Percentiles rank a stretch among this genome's conserved stretches.
These are phyloP conservation scores for Premnoplex brunnescens DNA, from an alignment of 2,797 vertebrate genomes.

Conservation along the genomic window DNA sequence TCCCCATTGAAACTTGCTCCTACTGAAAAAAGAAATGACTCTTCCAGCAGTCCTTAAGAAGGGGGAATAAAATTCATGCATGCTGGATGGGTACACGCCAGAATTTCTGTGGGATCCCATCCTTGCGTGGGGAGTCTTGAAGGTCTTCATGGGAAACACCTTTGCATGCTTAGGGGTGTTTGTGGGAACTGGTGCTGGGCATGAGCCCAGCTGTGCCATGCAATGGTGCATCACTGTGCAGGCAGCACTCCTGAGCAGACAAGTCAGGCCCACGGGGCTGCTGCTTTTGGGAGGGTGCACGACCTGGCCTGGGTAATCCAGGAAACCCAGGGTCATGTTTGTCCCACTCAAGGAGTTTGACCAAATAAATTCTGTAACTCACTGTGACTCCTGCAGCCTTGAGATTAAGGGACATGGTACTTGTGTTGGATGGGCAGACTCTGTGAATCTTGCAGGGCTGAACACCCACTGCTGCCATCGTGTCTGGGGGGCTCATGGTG, in stretches of 20 bases:
- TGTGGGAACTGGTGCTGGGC: fast-evolving
- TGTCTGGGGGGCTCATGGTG: fast-evolving
- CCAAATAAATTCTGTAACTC: not conserved
- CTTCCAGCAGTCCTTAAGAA: not conserved
- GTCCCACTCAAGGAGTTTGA: not conserved
- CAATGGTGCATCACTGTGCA: fast-evolving
- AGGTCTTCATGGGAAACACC: not conserved
- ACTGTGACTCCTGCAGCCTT: not conserved
- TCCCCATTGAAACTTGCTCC: not conserved
- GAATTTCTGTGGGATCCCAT: not conserved
- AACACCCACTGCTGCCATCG: not conserved
- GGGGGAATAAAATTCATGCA: not conserved
- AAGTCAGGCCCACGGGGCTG: fast-evolving
- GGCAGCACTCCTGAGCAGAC: not conserved
- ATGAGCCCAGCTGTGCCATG: fast-evolving
- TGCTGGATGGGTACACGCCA: not conserved
- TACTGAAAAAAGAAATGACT: not conserved
- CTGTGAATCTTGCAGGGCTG: not conserved
- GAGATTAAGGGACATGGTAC: not conserved
- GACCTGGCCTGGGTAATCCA: too few species aligned
- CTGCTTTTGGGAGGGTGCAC: not conserved
- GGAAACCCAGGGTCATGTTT: not conserved
- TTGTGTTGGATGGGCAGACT: not conserved
- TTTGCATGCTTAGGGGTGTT: too few species aligned
- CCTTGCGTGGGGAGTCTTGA: fast-evolving